Conservation (phyloP, 2,888 invertebrate genomes). For the Saturnia japonica region DNA sequence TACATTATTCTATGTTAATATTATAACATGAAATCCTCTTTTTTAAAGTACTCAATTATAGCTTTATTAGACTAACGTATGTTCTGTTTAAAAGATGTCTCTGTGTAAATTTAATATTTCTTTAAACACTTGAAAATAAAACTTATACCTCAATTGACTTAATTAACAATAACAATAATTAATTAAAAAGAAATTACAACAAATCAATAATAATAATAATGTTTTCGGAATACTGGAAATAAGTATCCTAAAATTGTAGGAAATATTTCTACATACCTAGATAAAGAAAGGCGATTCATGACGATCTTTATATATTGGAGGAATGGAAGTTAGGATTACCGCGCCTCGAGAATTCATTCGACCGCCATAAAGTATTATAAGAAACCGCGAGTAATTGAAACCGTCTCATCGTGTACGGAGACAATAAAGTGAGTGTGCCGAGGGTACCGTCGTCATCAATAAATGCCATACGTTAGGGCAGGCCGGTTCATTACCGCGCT, state of each 20-base stretch:
- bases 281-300: slow-evolving; percentile 1
- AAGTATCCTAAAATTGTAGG: background rate
- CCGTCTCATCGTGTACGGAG: slow-evolving; percentile 58
- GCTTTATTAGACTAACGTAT: too few species aligned
- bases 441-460: slow-evolving; percentile 71
- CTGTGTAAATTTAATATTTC: too few species aligned
- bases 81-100: too few species aligned
- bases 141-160: too few species aligned
- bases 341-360: slow-evolving; percentile 41
- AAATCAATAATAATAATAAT: too few species aligned
- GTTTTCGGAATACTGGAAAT: background rate
- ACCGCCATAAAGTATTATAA: slow-evolving; percentile 63
- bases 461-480: slow-evolving; percentile 74
- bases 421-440: slow-evolving; percentile 63
- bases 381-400: slow-evolving; percentile 68
- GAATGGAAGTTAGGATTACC: background rate
- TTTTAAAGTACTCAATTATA: too few species aligned
- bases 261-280: slow-evolving; percentile 4
- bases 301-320: background rate
- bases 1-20: too few species aligned
- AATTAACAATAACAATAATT: too few species aligned
- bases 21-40: too few species aligned
- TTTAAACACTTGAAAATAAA: too few species aligned
- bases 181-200: too few species aligned
- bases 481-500: slow-evolving; percentile 74